Percentiles rank a stretch among this genome's conserved stretches.
Conservation (phyloP, 2,113 vertebrate species). For the Gobiocypris rarus region DNA sequence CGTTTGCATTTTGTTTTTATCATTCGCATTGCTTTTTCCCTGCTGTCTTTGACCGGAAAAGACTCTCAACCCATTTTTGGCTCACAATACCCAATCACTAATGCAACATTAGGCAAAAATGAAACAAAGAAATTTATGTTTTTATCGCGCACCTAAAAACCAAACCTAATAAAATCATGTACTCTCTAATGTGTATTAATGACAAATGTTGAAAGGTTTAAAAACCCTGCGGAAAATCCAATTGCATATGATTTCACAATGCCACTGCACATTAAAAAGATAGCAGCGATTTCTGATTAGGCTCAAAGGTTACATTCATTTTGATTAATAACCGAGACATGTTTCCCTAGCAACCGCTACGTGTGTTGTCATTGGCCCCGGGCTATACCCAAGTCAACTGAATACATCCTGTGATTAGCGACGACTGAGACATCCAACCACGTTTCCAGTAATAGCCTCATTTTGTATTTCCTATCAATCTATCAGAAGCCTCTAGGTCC, state of each 20-base stretch:
- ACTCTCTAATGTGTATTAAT: constrained; percentile 9
- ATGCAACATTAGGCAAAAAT: neutral
- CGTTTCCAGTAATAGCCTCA: constrained; percentile 20
- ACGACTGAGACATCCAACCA: constrained; percentile 7
- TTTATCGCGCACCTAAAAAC: constrained; percentile 6
- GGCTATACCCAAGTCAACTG: constrained; percentile 25
- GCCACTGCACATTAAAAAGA: constrained; percentile 32
- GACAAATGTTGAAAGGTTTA: constrained; percentile 26
- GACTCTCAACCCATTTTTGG: neutral
- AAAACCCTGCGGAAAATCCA: constrained; percentile 15
- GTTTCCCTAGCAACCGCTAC: constrained; percentile 42
- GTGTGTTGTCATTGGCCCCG: constrained; percentile 34
- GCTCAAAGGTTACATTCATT: constrained; percentile 36
- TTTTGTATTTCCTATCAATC: constrained; percentile 10
- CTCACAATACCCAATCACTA: neutral
- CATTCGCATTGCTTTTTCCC: neutral
- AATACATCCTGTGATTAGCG: constrained; percentile 36
- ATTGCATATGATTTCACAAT: constrained; percentile 31
- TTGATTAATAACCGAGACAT: constrained; percentile 35
- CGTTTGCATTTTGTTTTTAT: neutral
- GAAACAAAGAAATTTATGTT: neutral
- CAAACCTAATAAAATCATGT: neutral
- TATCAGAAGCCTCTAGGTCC: constrained; percentile 32
- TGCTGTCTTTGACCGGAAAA: neutral
- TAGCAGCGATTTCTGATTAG: constrained; percentile 37